Base-by-base conservation (phyloP, 2,797 vertebrate species). In the Atherinosoma microstoma region DNA sequence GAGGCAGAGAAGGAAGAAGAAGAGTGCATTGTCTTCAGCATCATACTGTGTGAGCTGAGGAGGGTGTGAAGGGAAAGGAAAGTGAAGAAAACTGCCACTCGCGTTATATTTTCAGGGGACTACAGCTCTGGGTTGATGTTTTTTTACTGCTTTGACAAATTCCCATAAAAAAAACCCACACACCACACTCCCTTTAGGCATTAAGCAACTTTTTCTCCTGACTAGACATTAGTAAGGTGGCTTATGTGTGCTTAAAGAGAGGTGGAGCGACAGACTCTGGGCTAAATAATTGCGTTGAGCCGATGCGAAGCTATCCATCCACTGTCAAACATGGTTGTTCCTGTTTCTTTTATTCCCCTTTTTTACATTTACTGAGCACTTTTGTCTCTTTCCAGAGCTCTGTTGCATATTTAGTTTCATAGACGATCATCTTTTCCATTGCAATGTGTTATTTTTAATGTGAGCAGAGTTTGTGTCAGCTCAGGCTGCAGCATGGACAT, bases 21-120 rank as follows among this genome's bases (percentile, higher is more conserved):
- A 82, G 67, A 90, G 64, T 58, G 68, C 77, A 84, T 91, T 91
- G 91, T 92, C 84, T 87, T 47, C 18, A 73, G 69, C 74, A 57
- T 74, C 40, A 3, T 7, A 32, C 49, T 38, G 45, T 24, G 49
- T 45, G 24, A 36, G 64, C 75, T 64, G 67, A 68, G 40, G 61
- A 68, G 72, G 67, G 49, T 75, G 83, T 75, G 72, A 86, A 78
- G 59, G 54, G 56, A 69, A 67, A 75, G 30, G 49, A 73, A 77
- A 84, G 34, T 75, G 22, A 71, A 83, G 58, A 80, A 61, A 82
- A 80, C 72, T 79, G 63, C 51, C 16, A 2, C 61, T 82, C 71
- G 72, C 36, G 29, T 80, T 87, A 87, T 73, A 87, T 87, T 88
- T 88, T 70, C 16, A 73, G 79, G 82, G 73, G 82, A 85, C 82